Evolutionary conservation across 2,113 vertebrate genomes (phyloP), one percentile per base, ranked within the genome.

Genomic region (Solea senegalensis): DNA sequence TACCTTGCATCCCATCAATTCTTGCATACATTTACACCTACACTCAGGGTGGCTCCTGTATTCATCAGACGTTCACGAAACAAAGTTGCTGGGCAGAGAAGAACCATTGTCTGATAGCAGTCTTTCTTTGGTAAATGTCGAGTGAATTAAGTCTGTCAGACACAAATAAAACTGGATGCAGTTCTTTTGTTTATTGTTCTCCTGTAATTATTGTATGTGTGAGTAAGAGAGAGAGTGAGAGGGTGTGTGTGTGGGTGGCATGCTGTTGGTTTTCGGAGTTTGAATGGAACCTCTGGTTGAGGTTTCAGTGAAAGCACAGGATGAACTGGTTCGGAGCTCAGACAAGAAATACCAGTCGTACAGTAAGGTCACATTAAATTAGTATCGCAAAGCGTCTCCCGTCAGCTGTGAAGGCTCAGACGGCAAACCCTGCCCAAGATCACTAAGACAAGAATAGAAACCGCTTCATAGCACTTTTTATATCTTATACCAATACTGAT

Each of bases 151-250:
- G 74, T 34, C 28, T 53, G 15, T 55, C 15, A 34, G 51, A 9
- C 48, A n/a, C 26, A 50, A 71, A 69, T 39, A 3, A 3, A 76
- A 72, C 69, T 0, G 53, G 16, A 54, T 39, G 9, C 65, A 63
- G 43, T 61, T 56, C 39, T 51, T 21, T 48, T 48, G 10, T 55
- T 8, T 52, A 46, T 74, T 82, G 69, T 68, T 73, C 76, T 59
- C 27, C 50, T 0, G 40, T 49, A 41, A 34, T 26, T 28, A 11
- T 10, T 45, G 6, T 52, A 21, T 16, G 27, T 50, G 49, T 43
- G 11, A 40, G 13, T 26, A 6, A 15, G 50, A 28, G 39, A 11
- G 14, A 8, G 14, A 7, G 49, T 6, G 45, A 48, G 45, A 48
- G 12, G 44, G 8, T 45, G 44, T 45, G 50, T 68, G 50, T 68